phyloP scores from a whole-genome alignment of 2,113 vertebrate genomes.

The Rhynchopsitta pachyrhyncha region DNA sequence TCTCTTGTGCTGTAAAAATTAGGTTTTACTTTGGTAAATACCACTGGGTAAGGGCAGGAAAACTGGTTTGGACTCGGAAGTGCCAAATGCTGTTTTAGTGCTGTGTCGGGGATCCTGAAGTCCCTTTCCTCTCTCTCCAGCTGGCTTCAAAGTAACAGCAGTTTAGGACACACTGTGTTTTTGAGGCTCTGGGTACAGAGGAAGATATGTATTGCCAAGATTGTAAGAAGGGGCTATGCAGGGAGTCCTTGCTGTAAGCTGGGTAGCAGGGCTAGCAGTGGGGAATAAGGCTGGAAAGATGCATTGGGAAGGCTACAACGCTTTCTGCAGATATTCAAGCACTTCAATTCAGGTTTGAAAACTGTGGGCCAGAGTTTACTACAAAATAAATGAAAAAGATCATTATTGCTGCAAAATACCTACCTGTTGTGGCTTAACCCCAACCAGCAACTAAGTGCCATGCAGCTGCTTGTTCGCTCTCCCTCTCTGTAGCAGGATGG shows the following conservation, averaged over 20 bases:
- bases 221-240: neutral
- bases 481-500: neutral
- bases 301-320: accelerated
- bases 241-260: neutral
- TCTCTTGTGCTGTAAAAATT: neutral
- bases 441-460: neutral
- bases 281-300: neutral
- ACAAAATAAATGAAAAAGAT: neutral
- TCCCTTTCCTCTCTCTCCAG: neutral
- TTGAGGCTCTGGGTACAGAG: neutral
- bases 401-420: neutral
- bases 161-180: neutral
- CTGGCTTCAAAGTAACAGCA: neutral
- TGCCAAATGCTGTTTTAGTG: neutral
- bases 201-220: neutral
- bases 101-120: accelerated
- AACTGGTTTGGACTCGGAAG: neutral
- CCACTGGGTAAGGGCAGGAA: neutral
- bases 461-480: neutral
- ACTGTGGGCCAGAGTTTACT: neutral
- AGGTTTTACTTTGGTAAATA: neutral
- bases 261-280: neutral
- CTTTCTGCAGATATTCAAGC: neutral
- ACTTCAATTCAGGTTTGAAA: neutral
- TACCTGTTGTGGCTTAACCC: neutral